phyloP scores from a whole-genome alignment of 2,113 vertebrate genomes.

The Actenoides hombroni region DNA sequence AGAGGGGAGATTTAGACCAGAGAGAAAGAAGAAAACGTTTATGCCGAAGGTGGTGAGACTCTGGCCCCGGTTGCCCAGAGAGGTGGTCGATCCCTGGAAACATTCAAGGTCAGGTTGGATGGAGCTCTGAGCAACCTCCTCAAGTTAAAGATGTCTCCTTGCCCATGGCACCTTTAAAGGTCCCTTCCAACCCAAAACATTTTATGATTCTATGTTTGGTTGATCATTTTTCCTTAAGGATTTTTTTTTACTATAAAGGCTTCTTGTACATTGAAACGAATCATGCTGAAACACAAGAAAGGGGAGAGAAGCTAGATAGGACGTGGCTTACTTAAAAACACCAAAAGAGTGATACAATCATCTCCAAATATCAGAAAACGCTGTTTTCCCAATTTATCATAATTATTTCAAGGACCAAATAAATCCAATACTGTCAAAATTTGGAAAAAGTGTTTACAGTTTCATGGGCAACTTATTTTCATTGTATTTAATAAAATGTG shows the following conservation, averaged over 20 bases:
- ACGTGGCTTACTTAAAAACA: neutral
- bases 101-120: too few relatives aligned
- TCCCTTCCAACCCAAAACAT: too few relatives aligned
- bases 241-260: neutral
- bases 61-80: too few relatives aligned
- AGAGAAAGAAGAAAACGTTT: too few relatives aligned
- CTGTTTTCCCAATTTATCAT: neutral
- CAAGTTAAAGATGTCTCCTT: too few relatives aligned
- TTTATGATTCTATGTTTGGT: neutral
- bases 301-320: neutral
- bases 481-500: neutral
- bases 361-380: neutral
- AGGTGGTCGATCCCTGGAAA: too few relatives aligned
- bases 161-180: too few relatives aligned
- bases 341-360: neutral
- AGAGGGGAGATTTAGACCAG: too few relatives aligned
- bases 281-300: neutral
- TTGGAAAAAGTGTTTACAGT: neutral
- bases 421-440: neutral
- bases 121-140: too few relatives aligned
- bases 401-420: neutral
- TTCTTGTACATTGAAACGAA: neutral
- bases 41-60: too few relatives aligned
- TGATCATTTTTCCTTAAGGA: neutral
- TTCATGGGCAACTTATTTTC: neutral